These are phyloP conservation scores for Muntiacus muntjak DNA, from an alignment of 2,113 vertebrate genomes.

Conservation along the genomic window DNA sequence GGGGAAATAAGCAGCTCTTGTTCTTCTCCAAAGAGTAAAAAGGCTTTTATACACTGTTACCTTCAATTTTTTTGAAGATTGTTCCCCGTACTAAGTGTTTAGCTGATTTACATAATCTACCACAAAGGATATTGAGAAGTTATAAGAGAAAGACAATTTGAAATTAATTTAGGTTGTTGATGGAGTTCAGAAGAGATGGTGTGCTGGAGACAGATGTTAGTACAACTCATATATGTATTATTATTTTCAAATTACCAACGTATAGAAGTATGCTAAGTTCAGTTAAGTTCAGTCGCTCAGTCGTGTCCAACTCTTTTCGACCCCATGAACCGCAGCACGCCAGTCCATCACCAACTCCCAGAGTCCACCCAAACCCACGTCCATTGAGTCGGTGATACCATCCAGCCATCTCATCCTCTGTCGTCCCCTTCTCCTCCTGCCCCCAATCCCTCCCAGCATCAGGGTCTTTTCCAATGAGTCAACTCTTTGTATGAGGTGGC, in stretches of 20 bases:
- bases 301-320: neutral
- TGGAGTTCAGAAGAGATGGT: constrained; percentile 48
- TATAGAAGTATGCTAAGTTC: neutral
- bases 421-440: neutral
- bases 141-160: constrained; percentile 58
- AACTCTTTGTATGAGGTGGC: neutral
- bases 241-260: constrained; percentile 39
- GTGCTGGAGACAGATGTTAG: constrained; percentile 4
- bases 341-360: neutral
- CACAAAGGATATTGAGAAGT: constrained; percentile 56
- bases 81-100: constrained; percentile 51
- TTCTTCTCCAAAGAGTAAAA: constrained; percentile 59
- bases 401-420: neutral
- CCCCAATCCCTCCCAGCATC: neutral
- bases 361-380: neutral
- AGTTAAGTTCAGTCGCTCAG: neutral
- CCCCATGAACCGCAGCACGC: neutral
- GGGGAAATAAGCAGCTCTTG: constrained; percentile 57
- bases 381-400: neutral
- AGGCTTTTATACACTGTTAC: constrained; percentile 52
- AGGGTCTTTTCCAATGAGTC: neutral
- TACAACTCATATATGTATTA: constrained; percentile 28
- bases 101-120: constrained; percentile 53
- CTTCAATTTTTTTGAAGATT: constrained; percentile 56
- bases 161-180: constrained; percentile 52